Conservation (phyloP, 2,888 invertebrate species). For the Drosophila atroscutellata region DNA sequence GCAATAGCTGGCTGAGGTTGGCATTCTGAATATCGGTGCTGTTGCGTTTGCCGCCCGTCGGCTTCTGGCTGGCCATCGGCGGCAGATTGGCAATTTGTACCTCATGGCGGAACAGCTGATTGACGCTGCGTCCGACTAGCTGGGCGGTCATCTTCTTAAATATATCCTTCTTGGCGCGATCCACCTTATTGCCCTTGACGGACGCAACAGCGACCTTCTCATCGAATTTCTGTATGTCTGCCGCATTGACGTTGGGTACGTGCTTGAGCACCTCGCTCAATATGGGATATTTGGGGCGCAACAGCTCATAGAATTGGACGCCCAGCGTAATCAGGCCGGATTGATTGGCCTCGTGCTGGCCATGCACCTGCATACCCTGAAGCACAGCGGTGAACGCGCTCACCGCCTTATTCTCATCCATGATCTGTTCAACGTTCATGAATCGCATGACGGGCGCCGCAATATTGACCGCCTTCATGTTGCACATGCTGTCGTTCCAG, state of each 20-base stretch:
- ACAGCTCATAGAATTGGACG: conserved; percentile 93
- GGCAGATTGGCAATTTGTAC: conserved; percentile 94
- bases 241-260: conserved; percentile 92
- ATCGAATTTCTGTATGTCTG: conserved; percentile 93
- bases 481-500: conserved; percentile 94
- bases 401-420: conserved; percentile 89
- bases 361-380: conserved; percentile 93
- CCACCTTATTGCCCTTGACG: conserved; percentile 91
- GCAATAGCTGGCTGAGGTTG: conserved; percentile 80
- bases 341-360: conserved; percentile 95
- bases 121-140: conserved; percentile 93
- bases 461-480: conserved; percentile 91
- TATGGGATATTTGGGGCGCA: conserved; percentile 91
- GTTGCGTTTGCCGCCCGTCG: conserved; percentile 39
- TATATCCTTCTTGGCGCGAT: conserved; percentile 95
- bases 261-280: conserved; percentile 89
- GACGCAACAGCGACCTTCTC: conserved; percentile 90
- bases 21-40: conserved; percentile 75
- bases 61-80: conserved; percentile 85
- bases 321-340: conserved; percentile 91
- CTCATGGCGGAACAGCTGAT: conserved; percentile 94
- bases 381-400: conserved; percentile 92
- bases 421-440: conserved; percentile 87
- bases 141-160: conserved; percentile 95
- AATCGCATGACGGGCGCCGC: conserved; percentile 90